Percentiles rank a stretch among this genome's conserved stretches.
These are phyloP conservation scores for Gadus macrocephalus DNA, from an alignment of 2,113 vertebrate genomes.

Conservation along the genomic window DNA sequence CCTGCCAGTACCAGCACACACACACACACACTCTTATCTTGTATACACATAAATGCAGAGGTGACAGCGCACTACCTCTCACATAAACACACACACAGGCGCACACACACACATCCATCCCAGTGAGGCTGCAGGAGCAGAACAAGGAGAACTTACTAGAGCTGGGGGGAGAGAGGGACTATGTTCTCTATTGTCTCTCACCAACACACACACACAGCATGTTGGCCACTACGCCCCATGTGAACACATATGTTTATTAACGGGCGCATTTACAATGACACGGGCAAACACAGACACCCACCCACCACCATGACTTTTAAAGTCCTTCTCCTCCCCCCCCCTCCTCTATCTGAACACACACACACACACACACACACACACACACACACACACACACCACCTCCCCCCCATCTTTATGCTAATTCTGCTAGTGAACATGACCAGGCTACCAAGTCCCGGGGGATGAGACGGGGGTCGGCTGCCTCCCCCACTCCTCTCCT, in stretches of 20 bases:
- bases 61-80: too few species aligned
- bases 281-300: constrained; percentile 32
- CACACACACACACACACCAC: constrained; percentile 27
- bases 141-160: constrained; percentile 61
- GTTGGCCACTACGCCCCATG: constrained; percentile 29
- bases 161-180: constrained; percentile 53
- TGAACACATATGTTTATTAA: constrained; percentile 44
- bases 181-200: neutral
- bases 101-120: too few species aligned
- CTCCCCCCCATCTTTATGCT: constrained; percentile 69
- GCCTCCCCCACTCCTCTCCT: constrained; percentile 25
- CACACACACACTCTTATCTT: constrained; percentile 47
- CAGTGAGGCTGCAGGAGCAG: constrained; percentile 50
- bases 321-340: constrained; percentile 23
- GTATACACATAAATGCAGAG: constrained; percentile 47
- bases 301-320: constrained; percentile 23
- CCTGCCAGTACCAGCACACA: constrained; percentile 58
- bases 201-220: constrained; percentile 28
- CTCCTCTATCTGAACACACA: constrained; percentile 27
- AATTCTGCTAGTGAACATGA: constrained; percentile 72
- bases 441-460: constrained; percentile 72
- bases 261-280: constrained; percentile 40
- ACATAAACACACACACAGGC: too few species aligned
- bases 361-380: constrained; percentile 31
- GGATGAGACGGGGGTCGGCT: constrained; percentile 64